Conservation (phyloP, 2,113 vertebrate genomes). For the Coturnix japonica region DNA sequence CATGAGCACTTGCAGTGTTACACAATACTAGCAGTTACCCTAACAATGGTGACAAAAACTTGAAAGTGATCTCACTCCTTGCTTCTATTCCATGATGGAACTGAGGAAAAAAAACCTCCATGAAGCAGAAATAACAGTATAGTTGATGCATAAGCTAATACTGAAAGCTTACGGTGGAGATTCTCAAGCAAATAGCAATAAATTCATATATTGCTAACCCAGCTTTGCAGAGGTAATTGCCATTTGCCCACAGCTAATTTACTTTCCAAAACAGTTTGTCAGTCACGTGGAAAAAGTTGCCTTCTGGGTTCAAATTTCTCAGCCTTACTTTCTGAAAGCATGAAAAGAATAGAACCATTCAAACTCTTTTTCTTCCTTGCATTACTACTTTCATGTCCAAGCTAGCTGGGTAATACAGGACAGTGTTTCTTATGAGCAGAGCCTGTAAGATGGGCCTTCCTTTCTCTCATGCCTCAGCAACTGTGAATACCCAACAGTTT, state of each 20-base stretch:
- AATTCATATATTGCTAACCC: background rate
- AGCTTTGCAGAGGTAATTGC: background rate
- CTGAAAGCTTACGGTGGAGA: background rate
- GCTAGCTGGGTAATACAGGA: background rate
- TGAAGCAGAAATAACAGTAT: background rate
- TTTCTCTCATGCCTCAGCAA: background rate
- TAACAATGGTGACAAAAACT: fast-evolving
- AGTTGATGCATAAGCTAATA: background rate
- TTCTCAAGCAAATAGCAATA: background rate
- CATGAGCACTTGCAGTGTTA: background rate
- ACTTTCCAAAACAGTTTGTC: background rate
- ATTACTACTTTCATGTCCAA: background rate
- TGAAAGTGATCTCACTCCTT: background rate
- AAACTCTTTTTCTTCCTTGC: background rate
- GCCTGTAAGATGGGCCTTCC: fast-evolving
- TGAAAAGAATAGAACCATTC: background rate
- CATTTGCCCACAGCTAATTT: background rate
- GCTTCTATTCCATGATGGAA: background rate
- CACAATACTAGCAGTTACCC: background rate
- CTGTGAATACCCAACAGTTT: background rate
- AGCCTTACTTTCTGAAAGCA: background rate
- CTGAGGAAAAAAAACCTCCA: background rate
- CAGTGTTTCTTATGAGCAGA: background rate
- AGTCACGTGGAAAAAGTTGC: background rate
- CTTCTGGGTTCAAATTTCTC: background rate